Percentiles rank a stretch among this genome's conserved stretches.
These are phyloP conservation scores for Talpa occidentalis DNA, from an alignment of 2,113 vertebrate genomes.

Conservation along the genomic window DNA sequence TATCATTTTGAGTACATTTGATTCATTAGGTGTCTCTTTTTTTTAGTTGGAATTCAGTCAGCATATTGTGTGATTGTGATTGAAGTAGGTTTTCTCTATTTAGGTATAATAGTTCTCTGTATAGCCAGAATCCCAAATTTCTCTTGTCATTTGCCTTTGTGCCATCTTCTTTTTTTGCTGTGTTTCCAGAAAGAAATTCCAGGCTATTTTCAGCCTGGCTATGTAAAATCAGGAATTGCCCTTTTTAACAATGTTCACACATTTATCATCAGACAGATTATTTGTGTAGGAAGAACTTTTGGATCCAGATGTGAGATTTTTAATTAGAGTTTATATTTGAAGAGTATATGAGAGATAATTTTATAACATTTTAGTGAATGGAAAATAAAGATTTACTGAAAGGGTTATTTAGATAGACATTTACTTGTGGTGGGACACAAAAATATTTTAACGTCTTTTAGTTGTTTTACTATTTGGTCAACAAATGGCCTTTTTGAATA, in stretches of 20 bases:
- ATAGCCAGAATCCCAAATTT: not conserved
- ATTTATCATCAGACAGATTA: not conserved
- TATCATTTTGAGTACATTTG: not conserved
- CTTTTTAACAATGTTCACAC: not conserved
- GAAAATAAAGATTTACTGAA: conserved; percentile 19
- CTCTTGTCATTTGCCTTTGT: not conserved
- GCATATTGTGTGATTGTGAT: not conserved
- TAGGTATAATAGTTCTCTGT: not conserved
- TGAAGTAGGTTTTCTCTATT: not conserved
- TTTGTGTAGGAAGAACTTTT: conserved; percentile 1
- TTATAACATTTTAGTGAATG: not conserved
- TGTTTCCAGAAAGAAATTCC: conserved; percentile 17
- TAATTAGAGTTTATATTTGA: conserved; percentile 32
- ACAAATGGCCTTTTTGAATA: not conserved
- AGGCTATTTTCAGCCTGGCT: not conserved
- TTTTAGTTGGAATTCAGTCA: not conserved
- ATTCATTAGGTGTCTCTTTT: not conserved
- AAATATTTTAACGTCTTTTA: conserved; percentile 14
- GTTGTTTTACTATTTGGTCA: conserved; percentile 50
- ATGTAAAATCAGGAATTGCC: not conserved
- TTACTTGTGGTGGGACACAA: conserved; percentile 24
- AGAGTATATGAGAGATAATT: not conserved
- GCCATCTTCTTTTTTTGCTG: not conserved
- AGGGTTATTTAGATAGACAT: conserved; percentile 35
- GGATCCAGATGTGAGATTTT: conserved; percentile 45